A percentile compares a stretch with the other conserved stretches of the same genome.
Evolutionary conservation across 2,888 invertebrate species (phyloP).

Genomic region (Platypus cylindrus): DNA sequence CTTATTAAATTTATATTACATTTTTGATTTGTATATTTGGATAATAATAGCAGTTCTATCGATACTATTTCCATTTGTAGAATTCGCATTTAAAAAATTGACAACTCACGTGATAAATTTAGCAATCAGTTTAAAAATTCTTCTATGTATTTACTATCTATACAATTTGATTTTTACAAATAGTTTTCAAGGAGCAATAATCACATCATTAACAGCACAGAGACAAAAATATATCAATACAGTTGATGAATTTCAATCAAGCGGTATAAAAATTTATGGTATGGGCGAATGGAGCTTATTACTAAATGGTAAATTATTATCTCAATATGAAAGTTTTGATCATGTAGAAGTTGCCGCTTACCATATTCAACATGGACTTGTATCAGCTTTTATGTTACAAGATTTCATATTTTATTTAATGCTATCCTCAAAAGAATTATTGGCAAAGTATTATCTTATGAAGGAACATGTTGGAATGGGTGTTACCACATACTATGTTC

Average conservation of each 20-base stretch:
- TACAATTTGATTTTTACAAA: slow-evolving; percentile 5
- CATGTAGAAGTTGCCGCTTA: no score
- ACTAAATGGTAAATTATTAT: slow-evolving; percentile 2
- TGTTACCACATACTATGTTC: slow-evolving; percentile 2
- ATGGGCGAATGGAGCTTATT: slow-evolving; percentile 4
- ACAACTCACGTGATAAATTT: no score
- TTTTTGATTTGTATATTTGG: slow-evolving; percentile 11
- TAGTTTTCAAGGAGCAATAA: slow-evolving; percentile 9
- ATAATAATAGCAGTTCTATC: slow-evolving; percentile 1
- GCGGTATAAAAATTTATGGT: slow-evolving; percentile 5
- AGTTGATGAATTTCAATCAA: slow-evolving; percentile 8
- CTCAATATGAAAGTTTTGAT: no score
- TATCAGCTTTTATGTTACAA: slow-evolving; percentile 2
- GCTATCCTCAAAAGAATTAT: not conserved
- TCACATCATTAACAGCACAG: slow-evolving; percentile 9
- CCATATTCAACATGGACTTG: no score
- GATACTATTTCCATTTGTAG: not conserved
- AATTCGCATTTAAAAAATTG: no score
- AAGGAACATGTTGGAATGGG: slow-evolving; percentile 7
- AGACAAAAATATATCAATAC: slow-evolving; percentile 7
- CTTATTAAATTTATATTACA: slow-evolving; percentile 4
- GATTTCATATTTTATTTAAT: slow-evolving; percentile 5
- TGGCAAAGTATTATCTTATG: slow-evolving; percentile 7
- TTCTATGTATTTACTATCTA: no score
- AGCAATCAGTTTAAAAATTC: no score